These are phyloP conservation scores for Dendropsophus ebraccatus DNA, from an alignment of 2,113 vertebrate genomes.

Conservation along the genomic window DNA sequence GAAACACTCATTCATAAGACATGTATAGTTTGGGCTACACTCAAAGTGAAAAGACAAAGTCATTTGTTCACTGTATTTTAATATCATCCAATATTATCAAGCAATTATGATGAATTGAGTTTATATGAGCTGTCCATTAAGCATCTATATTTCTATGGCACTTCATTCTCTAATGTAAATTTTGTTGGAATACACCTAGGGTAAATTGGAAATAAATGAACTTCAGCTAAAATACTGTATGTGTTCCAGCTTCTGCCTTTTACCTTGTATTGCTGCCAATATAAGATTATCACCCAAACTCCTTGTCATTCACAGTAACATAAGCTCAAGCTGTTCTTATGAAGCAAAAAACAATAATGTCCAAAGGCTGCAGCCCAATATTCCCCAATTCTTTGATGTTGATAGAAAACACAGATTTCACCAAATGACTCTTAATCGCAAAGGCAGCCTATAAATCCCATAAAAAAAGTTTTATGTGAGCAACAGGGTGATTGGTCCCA, in stretches of 20 bases:
- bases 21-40: not conserved
- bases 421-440: constrained; percentile 45
- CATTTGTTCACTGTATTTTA: constrained; percentile 1
- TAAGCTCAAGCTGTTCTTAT: constrained; percentile 31
- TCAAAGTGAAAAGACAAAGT: constrained; percentile 19
- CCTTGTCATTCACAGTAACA: constrained; percentile 37
- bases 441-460: constrained; percentile 32
- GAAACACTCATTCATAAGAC: constrained; percentile 27
- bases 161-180: constrained; percentile 28
- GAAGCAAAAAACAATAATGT: constrained; percentile 28
- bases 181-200: constrained; percentile 8
- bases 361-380: constrained; percentile 40
- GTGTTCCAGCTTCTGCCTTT: constrained; percentile 33
- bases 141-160: constrained; percentile 8
- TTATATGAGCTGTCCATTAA: constrained; percentile 6
- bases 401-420: constrained; percentile 51
- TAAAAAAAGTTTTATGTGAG: constrained; percentile 27
- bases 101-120: constrained; percentile 19
- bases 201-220: constrained; percentile 45
- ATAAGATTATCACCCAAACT: constrained; percentile 55
- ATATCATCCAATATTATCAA: constrained; percentile 29
- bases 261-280: constrained; percentile 40
- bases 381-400: constrained; percentile 52
- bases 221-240: constrained; percentile 9
- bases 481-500: constrained; percentile 40